Evolutionary conservation across 2,888 invertebrate genomes (phyloP).

Genomic region (Euclidia mi): DNA sequence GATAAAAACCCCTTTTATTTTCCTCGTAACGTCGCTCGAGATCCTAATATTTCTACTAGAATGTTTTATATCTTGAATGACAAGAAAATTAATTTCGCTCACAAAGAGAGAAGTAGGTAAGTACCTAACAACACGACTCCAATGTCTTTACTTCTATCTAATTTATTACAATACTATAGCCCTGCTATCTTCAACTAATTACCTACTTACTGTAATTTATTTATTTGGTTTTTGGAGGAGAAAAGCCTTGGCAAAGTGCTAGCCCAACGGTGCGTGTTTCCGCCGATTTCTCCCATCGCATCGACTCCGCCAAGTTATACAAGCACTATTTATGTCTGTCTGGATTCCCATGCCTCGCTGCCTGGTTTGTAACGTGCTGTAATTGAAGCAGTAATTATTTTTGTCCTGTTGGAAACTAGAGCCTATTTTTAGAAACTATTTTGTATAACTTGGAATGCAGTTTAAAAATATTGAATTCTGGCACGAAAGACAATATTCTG

Average conservation of each 20-base stretch:
- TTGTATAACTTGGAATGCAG: neutral
- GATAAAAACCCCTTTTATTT: too few species aligned
- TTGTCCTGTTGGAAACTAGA: neutral
- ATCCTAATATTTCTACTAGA: too few species aligned
- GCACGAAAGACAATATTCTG: too few species aligned
- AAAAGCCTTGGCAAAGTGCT: constrained; percentile 52
- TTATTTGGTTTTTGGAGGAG: constrained; percentile 34
- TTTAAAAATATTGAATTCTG: neutral
- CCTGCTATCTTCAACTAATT: too few species aligned
- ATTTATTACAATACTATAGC: too few species aligned
- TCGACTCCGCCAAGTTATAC: constrained; percentile 52
- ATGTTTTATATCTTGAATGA: too few species aligned
- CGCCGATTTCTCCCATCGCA: constrained; percentile 63
- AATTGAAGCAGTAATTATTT: neutral
- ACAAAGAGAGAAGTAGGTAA: too few species aligned
- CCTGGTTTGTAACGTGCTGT: constrained; percentile 23
- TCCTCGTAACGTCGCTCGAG: too few species aligned
- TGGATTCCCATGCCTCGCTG: constrained; percentile 46
- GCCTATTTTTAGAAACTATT: neutral
- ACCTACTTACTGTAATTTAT: too few species aligned
- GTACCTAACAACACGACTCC: too few species aligned
- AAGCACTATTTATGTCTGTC: constrained; percentile 53
- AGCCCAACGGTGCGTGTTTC: constrained; percentile 60
- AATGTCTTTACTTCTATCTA: too few species aligned
- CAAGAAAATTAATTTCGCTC: too few species aligned